Conservation (phyloP, 2,797 vertebrate species). For the Notamacropus eugenii region DNA sequence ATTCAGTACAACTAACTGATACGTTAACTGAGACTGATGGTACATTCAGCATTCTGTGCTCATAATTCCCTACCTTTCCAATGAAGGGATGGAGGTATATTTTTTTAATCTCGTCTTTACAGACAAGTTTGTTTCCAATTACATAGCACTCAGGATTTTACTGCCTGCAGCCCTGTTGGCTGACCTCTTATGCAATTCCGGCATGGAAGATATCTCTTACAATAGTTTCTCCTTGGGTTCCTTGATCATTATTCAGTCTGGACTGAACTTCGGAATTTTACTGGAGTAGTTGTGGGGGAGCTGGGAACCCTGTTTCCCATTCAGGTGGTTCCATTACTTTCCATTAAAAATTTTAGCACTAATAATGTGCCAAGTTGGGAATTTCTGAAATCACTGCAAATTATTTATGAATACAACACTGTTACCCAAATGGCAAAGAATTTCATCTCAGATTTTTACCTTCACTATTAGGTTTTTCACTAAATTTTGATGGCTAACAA, state of each 20-base stretch:
- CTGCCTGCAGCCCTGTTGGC: not conserved
- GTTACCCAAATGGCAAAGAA: not conserved
- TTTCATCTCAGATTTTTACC: not conserved
- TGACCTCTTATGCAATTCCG: not conserved
- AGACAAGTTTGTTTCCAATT: not conserved
- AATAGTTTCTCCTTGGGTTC: not conserved
- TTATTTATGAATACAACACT: conserved; percentile 3
- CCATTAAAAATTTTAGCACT: conserved; percentile 6
- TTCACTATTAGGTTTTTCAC: not conserved
- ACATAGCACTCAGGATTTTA: not conserved
- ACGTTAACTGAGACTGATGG: not conserved
- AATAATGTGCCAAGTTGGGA: conserved; percentile 7
- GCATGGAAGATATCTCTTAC: not conserved
- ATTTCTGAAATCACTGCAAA: not conserved
- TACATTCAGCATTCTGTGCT: not conserved
- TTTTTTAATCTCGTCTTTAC: not conserved
- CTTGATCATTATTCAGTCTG: not conserved
- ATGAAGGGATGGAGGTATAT: not conserved
- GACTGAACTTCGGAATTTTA: not conserved
- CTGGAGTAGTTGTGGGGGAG: not conserved
- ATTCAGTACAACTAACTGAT: not conserved
- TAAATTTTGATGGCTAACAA: not conserved
- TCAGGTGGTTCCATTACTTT: not conserved
- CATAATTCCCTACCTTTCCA: not conserved
- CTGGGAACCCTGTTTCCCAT: not conserved